phyloP scores from a whole-genome alignment of 2,797 vertebrate genomes.

The Fundulus diaphanus region DNA sequence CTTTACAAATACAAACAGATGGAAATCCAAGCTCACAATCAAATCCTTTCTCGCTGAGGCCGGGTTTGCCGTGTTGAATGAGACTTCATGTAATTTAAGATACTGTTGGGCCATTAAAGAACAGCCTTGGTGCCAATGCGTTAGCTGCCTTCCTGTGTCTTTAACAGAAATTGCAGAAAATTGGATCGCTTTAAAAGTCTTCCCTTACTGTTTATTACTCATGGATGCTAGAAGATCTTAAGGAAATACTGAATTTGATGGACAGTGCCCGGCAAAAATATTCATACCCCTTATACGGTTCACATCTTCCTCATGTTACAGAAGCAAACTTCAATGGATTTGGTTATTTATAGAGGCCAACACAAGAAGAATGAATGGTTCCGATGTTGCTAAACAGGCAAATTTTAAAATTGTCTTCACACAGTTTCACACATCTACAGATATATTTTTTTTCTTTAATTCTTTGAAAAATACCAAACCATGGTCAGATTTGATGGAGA shows the following conservation, averaged over 20 bases:
- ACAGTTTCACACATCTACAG: no score
- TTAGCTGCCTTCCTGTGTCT: conserved; percentile 4
- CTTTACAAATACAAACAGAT: conserved; percentile 29
- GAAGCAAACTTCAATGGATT: background rate
- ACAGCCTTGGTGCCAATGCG: background rate
- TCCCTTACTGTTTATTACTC: background rate
- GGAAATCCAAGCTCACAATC: background rate
- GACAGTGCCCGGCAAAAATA: background rate
- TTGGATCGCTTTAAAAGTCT: background rate
- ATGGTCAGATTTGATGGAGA: background rate
- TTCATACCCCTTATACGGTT: background rate
- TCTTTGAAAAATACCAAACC: background rate
- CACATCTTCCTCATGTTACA: background rate
- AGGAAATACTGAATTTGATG: background rate
- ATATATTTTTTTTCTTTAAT: background rate
- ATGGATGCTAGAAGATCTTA: background rate
- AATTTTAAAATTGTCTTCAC: no score
- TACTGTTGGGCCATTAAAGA: background rate
- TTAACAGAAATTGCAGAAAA: conserved; percentile 2
- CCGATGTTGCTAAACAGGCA: no score
- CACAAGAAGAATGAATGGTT: background rate
- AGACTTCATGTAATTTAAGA: conserved; percentile 10
- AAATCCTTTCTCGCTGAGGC: conserved; percentile 11
- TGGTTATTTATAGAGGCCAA: background rate
- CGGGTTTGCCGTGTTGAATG: conserved; percentile 22